Base-by-base conservation (phyloP, 1,140 invertebrate genomes). In the Oscheius sp. region DNA sequence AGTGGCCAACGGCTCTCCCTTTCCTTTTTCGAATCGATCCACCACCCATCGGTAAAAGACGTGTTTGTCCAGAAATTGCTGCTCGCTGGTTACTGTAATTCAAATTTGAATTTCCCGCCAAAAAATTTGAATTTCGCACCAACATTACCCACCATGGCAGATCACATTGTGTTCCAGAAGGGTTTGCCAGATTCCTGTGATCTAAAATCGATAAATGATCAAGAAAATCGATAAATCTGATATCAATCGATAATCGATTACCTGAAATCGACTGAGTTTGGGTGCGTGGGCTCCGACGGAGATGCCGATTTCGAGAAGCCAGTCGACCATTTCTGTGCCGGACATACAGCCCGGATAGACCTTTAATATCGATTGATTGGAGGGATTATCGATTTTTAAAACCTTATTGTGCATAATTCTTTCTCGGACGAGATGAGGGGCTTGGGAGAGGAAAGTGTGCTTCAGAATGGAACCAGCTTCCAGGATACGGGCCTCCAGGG, bases 31-130 rank as follows among this genome's bases (percentile, higher is more conserved):
- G 18, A 74, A 74, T 45, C 77, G 63, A 62, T 76, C 68, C 64
- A 75, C 62, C 73, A 88, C 88, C 85, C 93, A 93, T 46, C 91
- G 89, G 85, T 92, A 92, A 76, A 92, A 89, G 75, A 92, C 88
- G 84, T 91, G 91, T 86, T 92, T 92, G 86, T 93, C 91, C 82
- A 91, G 89, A 85, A 93, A 93, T 26, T 90, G 89, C 80, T 91
- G 90, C 80, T 92, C 91, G 73, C 89, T 89, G 68, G 90, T 90
- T n/a, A 91, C 91, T 87, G 59, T 75, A 80, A 81, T n/a, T 20
- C 1, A 55, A n/a, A n/a, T n/a, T n/a, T n/a, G 38, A 72, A 31
- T 28, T 45, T 77, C 10, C 28, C 15, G 15, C 18, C 15, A 18
- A 18, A 29, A 59, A 26, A 59, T 59, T 59, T n/a, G 15, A 29